Percentiles rank a stretch among this genome's conserved stretches.
These are phyloP conservation scores for Standfussiana lucernea DNA, from an alignment of 2,888 invertebrate species.

Conservation along the genomic window DNA sequence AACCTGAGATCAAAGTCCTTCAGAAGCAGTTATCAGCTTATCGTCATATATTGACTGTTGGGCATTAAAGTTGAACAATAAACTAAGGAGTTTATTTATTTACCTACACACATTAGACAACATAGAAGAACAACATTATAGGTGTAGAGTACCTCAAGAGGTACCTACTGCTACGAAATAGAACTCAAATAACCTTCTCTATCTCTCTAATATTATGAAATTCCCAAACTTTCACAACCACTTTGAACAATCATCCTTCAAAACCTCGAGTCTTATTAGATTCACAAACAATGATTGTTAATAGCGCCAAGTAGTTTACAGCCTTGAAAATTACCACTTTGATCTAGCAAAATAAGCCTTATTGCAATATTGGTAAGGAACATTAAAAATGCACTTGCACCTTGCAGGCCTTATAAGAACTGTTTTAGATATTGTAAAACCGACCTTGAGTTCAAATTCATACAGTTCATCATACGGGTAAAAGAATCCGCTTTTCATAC, in stretches of 20 bases:
- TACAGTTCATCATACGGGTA: slow-evolving; percentile 4
- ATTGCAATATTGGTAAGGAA: slow-evolving; percentile 22
- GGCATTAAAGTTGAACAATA: background rate
- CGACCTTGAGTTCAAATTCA: background rate
- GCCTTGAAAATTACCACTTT: slow-evolving; percentile 45
- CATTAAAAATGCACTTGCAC: background rate
- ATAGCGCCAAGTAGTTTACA: slow-evolving; percentile 70
- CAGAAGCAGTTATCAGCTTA: too few species aligned
- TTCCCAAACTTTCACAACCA: slow-evolving; percentile 70
- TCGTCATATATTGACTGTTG: too few species aligned
- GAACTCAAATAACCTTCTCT: background rate
- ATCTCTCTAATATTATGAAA: slow-evolving; percentile 47
- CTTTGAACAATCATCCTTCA: slow-evolving; percentile 78
- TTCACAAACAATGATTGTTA: slow-evolving; percentile 84
- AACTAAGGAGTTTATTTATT: too few species aligned
- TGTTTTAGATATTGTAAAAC: slow-evolving; percentile 21
- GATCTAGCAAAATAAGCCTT: slow-evolving; percentile 47
- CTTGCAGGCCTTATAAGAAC: background rate
- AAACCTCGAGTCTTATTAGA: slow-evolving; percentile 82
- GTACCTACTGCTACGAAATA: too few species aligned
- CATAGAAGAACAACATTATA: too few species aligned
- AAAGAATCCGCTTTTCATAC: rapidly evolving
- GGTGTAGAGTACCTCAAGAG: too few species aligned
- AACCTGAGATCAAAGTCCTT: slow-evolving; percentile 10
- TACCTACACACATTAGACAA: too few species aligned